Evolutionary conservation across 1,140 invertebrate species (phyloP), one percentile per base, ranked within the genome.

Genomic region (Heliconius hewitsoni): DNA sequence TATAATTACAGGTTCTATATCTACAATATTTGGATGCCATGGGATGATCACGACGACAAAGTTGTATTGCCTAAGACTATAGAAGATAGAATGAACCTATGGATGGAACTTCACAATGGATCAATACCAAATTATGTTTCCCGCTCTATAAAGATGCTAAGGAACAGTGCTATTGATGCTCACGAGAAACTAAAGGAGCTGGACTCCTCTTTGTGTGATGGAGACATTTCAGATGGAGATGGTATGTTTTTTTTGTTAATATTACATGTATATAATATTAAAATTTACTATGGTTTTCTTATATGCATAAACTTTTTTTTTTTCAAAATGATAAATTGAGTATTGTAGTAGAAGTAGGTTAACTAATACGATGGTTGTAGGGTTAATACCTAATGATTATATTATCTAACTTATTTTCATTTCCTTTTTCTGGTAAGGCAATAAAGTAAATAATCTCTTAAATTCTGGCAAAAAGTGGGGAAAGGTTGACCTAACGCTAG

Each of bases 21-120:
- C 46, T 83, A 86, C 5, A 90, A 93, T 46, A 90, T 94, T 70
- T 94, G 93, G 93, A 94, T 94, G 93, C 93, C 93, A 6, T 94
- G 93, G 93, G 93, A 94, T 74, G 92, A 94, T 71, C 88, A 91
- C 80, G 92, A 94, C 81, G 89, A 92, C 39, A 93, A 93, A 81
- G 79, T 91, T 1, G 77, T 93, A 0, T 81, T 91, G 8, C 84
- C 90, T 70, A 93, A 90, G 71, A 94, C 90, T 57, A 90, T 94
- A 23, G 89, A 93, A 76, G 89, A 94, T 27, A 85, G 93, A 9
- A 92, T 94, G 91, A 85, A 86, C 1, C 87, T 94, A 0, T 93
- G 91, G 91, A 84, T 84, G 9, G 92, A 93, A 18, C 81, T 93
- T 5, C 89, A 93, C 75, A 91, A 91, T 77, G 90, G 93, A 0